phyloP scores from a whole-genome alignment of 2,888 invertebrate genomes.

The Hoplodrina ambigua region DNA sequence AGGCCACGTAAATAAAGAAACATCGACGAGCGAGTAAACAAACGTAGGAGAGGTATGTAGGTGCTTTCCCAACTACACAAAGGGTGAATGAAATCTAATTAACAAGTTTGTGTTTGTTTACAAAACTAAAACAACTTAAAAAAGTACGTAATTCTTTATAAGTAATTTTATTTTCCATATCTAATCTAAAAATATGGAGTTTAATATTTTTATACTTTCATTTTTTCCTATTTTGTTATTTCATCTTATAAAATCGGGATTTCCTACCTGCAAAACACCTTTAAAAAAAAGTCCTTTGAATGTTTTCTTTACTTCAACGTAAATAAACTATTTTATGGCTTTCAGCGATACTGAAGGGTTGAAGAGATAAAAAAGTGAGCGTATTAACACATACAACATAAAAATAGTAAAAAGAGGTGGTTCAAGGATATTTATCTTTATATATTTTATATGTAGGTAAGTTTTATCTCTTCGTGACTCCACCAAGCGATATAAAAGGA shows the following conservation, averaged over 20 bases:
- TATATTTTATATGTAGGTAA: conserved; percentile 16
- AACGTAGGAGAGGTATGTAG: conserved; percentile 8
- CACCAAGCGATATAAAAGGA: conserved; percentile 22
- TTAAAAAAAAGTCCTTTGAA: neutral
- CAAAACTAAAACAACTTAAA: neutral
- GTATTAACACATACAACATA: conserved; percentile 37
- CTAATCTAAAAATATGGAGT: neutral
- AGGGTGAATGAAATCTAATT: conserved; percentile 32
- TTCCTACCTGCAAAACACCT: neutral
- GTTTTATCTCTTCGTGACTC: conserved; percentile 27
- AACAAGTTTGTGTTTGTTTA: conserved; percentile 4
- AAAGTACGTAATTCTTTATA: no score
- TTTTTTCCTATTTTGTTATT: neutral
- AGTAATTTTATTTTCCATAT: no score
- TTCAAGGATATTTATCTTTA: conserved; percentile 10
- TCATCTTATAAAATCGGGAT: neutral
- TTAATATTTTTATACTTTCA: no score
- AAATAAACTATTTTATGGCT: conserved; percentile 16
- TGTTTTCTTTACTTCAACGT: conserved; percentile 4
- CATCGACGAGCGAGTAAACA: conserved; percentile 37
- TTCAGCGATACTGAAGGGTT: conserved; percentile 3
- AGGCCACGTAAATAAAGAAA: conserved; percentile 53
- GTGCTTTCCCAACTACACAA: conserved; percentile 42
- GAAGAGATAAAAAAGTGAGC: conserved; percentile 19
- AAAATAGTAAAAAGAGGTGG: conserved; percentile 14